These are phyloP conservation scores for Coluber constrictor DNA, from an alignment of 2,797 vertebrate genomes.

Conservation along the genomic window DNA sequence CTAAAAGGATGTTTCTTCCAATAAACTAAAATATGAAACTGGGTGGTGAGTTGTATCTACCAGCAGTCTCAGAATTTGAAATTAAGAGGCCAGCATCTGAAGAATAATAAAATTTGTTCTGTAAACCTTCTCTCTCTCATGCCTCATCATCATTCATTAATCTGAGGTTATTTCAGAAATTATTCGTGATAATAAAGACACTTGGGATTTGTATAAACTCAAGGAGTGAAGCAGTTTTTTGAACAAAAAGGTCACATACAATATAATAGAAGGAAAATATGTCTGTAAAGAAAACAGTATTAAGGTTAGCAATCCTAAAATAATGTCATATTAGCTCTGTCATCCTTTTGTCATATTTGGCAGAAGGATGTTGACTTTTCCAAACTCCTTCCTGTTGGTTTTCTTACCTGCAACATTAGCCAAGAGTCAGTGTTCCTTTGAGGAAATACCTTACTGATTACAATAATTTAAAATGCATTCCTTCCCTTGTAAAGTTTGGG, in stretches of 20 bases:
- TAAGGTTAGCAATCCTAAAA: not conserved
- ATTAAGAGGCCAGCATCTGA: not conserved
- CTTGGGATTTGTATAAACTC: not conserved
- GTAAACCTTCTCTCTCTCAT: not conserved
- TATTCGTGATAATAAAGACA: not conserved
- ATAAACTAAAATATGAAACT: not conserved
- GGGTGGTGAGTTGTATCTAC: not conserved
- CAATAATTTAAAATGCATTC: conserved; percentile 57
- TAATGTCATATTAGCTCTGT: not conserved
- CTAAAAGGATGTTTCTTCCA: too few species aligned
- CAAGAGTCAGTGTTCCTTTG: conserved; percentile 49
- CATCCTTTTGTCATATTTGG: not conserved
- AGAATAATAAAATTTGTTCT: not conserved
- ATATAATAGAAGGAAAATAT: not conserved
- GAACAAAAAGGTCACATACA: not conserved
- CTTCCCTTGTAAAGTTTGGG: conserved; percentile 63
- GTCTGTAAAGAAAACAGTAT: not conserved
- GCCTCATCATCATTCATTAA: not conserved
- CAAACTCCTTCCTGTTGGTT: conserved; percentile 28
- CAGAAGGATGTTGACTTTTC: not conserved
- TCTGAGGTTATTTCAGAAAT: not conserved
- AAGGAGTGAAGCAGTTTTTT: not conserved
- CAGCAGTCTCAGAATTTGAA: not conserved
- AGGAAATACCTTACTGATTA: conserved; percentile 56
- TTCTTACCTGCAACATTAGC: not conserved